Conservation (phyloP, 2,113 vertebrate genomes). For the Centropus unirufus region DNA sequence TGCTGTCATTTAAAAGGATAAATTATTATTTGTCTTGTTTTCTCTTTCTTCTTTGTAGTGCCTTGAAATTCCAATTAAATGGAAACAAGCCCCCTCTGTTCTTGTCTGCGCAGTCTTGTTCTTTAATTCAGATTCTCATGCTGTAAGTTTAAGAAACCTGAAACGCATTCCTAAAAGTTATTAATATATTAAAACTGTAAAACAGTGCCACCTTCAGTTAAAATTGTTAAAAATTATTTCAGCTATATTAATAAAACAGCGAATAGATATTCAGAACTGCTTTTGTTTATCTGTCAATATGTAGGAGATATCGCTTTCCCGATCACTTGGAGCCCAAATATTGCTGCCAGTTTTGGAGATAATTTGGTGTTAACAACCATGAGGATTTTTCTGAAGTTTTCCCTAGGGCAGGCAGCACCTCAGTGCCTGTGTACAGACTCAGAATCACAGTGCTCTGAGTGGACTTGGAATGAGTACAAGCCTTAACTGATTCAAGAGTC, state of each 20-base stretch:
- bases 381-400: not conserved
- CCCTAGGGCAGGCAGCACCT: not conserved
- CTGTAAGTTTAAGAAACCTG: not conserved
- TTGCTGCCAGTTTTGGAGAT: not conserved
- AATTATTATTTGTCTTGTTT: not conserved
- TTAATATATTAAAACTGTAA: conserved; percentile 52
- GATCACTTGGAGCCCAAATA: not conserved
- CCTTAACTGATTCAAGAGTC: not conserved
- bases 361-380: not conserved
- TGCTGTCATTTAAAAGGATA: not conserved
- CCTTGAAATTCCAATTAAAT: not conserved
- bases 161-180: not conserved
- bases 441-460: not conserved
- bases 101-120: not conserved
- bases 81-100: not conserved
- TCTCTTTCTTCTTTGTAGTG: not conserved
- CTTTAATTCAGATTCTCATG: not conserved
- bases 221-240: conserved; percentile 31
- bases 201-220: conserved; percentile 72
- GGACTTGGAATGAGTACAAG: not conserved
- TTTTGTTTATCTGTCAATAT: not conserved
- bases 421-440: not conserved
- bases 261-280: not conserved
- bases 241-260: not conserved
- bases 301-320: not conserved